Evolutionary conservation across 2,888 invertebrate species (phyloP), one percentile per base, ranked within the genome.

Genomic region (Phoenoteleia sp.): DNA sequence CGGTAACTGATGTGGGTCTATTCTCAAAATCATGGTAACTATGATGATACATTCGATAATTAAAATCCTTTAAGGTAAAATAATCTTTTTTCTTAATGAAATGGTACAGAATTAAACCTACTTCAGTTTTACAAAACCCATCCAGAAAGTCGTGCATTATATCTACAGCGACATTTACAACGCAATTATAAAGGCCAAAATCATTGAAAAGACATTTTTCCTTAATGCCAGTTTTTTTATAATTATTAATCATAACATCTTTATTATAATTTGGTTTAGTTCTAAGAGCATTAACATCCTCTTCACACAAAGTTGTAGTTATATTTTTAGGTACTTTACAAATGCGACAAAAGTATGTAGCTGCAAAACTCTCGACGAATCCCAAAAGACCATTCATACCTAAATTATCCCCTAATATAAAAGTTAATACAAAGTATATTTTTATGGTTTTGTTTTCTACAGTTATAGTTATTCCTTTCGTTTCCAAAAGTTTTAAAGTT

Each of bases 361-460:
- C 69, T 29, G 36, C 19, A 15, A 86, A 86, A 52, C 76, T 75
- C 49, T 80, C 81, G 11, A 54, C 56, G 25, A 72, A 86, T 3
- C 77, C 83, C 5, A 74, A 25, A 13, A 81, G 13, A 15, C 56
- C 15, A 58, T 86, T 86, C 4, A 45, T 33, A 3, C 80, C 80
- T 19, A 85, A 42, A 52, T 83, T 83, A 60, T 85, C 85, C 17
- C 83, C 80, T 39, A 83, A 29, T 7, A 83, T 23, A n/a, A 66
- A 62, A 19, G 69, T 17, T n/a, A 82, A 42, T 11, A 69, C 56
- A 13, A 81, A 75, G 69, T 54, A 74, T 5, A 85, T 42, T 42
- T 54, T 67, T 2, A 77, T 9, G 9, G 39, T 29, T 23, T 52
- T 19, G 27, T 36, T 58, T 6, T 56, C 21, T 1, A 85, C 54